These are phyloP conservation scores for Hiodon tergisus DNA, from an alignment of 2,113 vertebrate genomes.

Conservation along the genomic window DNA sequence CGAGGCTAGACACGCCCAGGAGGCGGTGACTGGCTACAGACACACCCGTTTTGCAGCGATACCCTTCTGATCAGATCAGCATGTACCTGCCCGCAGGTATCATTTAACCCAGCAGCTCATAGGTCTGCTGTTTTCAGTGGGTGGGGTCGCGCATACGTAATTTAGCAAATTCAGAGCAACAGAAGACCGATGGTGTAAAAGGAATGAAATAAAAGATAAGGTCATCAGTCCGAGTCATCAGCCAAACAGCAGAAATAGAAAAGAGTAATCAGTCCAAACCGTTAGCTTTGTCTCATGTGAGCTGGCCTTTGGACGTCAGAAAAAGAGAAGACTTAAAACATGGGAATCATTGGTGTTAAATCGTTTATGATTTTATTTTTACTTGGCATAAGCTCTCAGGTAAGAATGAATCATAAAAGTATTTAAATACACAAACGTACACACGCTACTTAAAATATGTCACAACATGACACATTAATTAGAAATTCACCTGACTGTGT, in stretches of 20 bases:
- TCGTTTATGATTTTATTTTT: slow-evolving; percentile 41
- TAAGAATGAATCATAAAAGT: slow-evolving; percentile 35
- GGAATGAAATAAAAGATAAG: slow-evolving; percentile 28
- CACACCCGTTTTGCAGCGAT: not conserved
- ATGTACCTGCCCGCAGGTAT: slow-evolving; percentile 24
- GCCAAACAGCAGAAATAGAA: not conserved
- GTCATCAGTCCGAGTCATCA: not conserved
- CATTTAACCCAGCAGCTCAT: slow-evolving; percentile 21
- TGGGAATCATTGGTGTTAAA: slow-evolving; percentile 40
- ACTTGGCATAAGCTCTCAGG: slow-evolving; percentile 50
- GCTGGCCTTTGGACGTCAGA: not conserved
- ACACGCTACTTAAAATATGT: too few relatives aligned
- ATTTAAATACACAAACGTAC: not conserved
- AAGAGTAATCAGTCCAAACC: not conserved
- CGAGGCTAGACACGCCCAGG: too few relatives aligned
- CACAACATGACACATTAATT: not conserved
- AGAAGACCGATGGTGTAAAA: slow-evolving; percentile 27
- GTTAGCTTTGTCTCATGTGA: not conserved
- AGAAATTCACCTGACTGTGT: not conserved
- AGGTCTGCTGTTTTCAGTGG: slow-evolving; percentile 34
- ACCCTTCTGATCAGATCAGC: not conserved
- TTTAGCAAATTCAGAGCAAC: slow-evolving; percentile 23
- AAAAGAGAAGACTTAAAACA: slow-evolving; percentile 13
- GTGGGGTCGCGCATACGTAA: slow-evolving; percentile 41
- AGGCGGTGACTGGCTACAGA: not conserved